These are phyloP conservation scores for Leucophora obtusa DNA, from an alignment of 2,888 invertebrate genomes.

Conservation along the genomic window DNA sequence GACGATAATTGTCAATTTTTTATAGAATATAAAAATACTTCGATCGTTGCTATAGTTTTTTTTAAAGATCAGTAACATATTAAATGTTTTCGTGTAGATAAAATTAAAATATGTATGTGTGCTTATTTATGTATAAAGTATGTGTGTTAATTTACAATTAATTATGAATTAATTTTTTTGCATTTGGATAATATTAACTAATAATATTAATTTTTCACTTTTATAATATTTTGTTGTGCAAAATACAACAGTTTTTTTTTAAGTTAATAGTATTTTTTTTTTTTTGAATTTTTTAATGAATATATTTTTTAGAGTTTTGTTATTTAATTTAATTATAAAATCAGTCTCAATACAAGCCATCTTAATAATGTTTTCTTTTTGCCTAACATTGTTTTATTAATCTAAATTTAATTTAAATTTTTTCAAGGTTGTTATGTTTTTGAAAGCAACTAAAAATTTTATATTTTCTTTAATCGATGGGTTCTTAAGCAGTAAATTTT, in stretches of 20 bases:
- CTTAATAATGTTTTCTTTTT: slow-evolving; percentile 64
- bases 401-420: slow-evolving; percentile 31
- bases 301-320: slow-evolving; percentile 35
- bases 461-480: slow-evolving; percentile 43
- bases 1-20: too few relatives aligned
- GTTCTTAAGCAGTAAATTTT: slow-evolving; percentile 51
- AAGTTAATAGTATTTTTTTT: slow-evolving; percentile 22
- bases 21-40: too few relatives aligned
- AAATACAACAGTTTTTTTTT: slow-evolving; percentile 58
- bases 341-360: slow-evolving; percentile 76
- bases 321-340: slow-evolving; percentile 70
- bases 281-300: slow-evolving; percentile 46
- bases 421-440: slow-evolving; percentile 1
- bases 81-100: too few relatives aligned
- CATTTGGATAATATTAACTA: slow-evolving; percentile 34
- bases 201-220: slow-evolving; percentile 27
- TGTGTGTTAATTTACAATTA: slow-evolving; percentile 14
- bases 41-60: too few relatives aligned
- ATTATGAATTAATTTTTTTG: slow-evolving; percentile 11
- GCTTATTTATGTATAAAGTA: slow-evolving; percentile 3
- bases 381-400: slow-evolving; percentile 55
- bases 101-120: background rate
- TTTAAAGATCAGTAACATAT: too few relatives aligned
- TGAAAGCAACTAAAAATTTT: slow-evolving; percentile 55
- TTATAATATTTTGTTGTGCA: slow-evolving; percentile 56